Percentiles rank a stretch among this genome's conserved stretches.
These are phyloP conservation scores for Zaprionus lachaisei DNA, from an alignment of 1,140 invertebrate genomes.

Conservation along the genomic window DNA sequence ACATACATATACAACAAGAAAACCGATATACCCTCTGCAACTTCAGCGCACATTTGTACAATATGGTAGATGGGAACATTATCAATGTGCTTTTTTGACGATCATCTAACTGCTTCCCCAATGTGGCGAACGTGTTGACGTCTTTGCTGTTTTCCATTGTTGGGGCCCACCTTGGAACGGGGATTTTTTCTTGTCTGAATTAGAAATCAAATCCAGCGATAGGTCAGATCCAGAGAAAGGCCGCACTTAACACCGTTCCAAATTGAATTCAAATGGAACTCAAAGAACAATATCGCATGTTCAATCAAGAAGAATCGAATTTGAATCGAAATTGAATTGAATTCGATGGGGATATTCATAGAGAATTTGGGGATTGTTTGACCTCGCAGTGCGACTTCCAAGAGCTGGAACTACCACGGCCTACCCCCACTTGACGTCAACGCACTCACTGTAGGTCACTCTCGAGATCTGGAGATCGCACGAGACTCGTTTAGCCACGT, in stretches of 20 bases:
- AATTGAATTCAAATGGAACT: background rate
- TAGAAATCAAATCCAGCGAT: slow-evolving; percentile 2
- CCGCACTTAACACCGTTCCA: background rate
- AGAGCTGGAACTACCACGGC: too few relatives aligned
- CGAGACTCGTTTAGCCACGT: background rate
- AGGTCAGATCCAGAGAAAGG: slow-evolving; percentile 14
- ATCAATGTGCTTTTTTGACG: slow-evolving; percentile 29
- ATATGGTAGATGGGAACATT: slow-evolving; percentile 14
- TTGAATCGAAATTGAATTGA: background rate
- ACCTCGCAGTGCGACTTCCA: too few relatives aligned
- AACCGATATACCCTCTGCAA: background rate
- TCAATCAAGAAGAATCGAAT: background rate
- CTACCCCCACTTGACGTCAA: slow-evolving; percentile 46
- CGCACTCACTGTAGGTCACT: slow-evolving; percentile 72
- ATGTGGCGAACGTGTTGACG: background rate
- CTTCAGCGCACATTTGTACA: background rate
- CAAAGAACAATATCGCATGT: background rate
- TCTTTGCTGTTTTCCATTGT: slow-evolving; percentile 7
- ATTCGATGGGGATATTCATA: background rate
- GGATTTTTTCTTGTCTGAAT: slow-evolving; percentile 20
- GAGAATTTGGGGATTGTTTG: background rate
- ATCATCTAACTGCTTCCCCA: slow-evolving; percentile 21
- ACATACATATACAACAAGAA: background rate
- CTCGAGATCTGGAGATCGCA: slow-evolving; percentile 8
- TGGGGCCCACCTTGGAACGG: slow-evolving; percentile 10